Evolutionary conservation across 2,888 invertebrate species (phyloP), one percentile per base, ranked within the genome.

Genomic region (Kuschelorhynchus macadamiae): DNA sequence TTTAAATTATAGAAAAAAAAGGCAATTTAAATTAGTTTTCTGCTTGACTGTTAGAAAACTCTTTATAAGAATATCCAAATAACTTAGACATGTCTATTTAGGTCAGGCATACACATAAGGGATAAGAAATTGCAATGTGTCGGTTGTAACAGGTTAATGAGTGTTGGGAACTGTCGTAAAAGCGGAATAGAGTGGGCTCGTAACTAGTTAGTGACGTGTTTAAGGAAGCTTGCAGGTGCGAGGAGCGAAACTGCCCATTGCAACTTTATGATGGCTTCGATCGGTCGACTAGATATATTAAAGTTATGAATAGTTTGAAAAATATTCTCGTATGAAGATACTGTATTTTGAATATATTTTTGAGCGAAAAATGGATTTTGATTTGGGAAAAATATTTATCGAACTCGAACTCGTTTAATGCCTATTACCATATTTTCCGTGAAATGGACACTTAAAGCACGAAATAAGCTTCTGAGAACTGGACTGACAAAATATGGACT

Each of bases 171-270:
- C 67, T 70, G 70, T 66, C 70, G 70, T 70, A 70, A 70, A 70
- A 67, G 59, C 62, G 53, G 60, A 70, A 50, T 52, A 66, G 52
- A 61, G 62, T 42, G 55, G 57, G 66, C 42, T 12, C 49, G 57
- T 70, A 70, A 66, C 62, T 66, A 66, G 70, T 70, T 70, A 67
- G 70, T 55, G 63, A 70, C 63, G 70, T 70, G 70, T 70, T 70
- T 70, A 70, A 70, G 61, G 55, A 44, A 46, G 25, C 63, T 62
- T 52, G 53, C 70, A 70, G 70, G 70, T 70, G 70, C 52, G 67
- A 63, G 14, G 61, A 62, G 47, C 62, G 18, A 70, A 70, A 70
- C 70, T 70, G 70, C 63, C 67, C 67, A 59, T 67, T 53, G 67
- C 62, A 59, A 44, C 25, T 67, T 70, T 70, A 67, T n/a, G n/a